Percentiles rank a stretch among this genome's conserved stretches.
These are phyloP conservation scores for Orius insidiosus DNA, from an alignment of 1,140 invertebrate genomes.

Conservation along the genomic window DNA sequence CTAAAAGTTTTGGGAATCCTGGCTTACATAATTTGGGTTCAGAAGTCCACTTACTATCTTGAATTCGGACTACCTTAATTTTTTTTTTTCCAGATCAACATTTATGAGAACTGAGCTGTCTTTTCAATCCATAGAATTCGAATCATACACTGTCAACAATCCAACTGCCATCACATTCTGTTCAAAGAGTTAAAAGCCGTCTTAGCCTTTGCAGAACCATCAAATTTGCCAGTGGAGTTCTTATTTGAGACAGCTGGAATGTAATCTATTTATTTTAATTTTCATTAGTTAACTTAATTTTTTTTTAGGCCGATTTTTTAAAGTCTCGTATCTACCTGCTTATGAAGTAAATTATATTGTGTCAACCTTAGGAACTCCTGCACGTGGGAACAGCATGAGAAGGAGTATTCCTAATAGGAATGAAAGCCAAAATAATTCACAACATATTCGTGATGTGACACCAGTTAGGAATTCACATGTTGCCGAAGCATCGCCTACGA, in stretches of 20 bases:
- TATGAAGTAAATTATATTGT: constrained; percentile 19
- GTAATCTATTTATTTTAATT: constrained; percentile 29
- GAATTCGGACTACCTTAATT: too few relatives aligned
- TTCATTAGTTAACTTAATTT: constrained; percentile 3
- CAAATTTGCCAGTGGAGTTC: constrained; percentile 45
- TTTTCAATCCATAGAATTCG: constrained; percentile 57
- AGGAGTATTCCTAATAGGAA: too few relatives aligned
- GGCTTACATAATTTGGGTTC: too few relatives aligned
- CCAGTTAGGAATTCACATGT: too few relatives aligned
- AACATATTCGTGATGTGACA: too few relatives aligned
- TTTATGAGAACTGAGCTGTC: constrained; percentile 33
- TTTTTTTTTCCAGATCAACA: constrained; percentile 25
- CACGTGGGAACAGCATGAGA: too few relatives aligned
- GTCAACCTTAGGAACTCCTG: constrained; percentile 9
- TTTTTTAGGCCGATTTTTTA: constrained; percentile 17
- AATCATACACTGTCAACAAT: constrained; percentile 42
- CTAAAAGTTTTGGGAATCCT: too few relatives aligned
- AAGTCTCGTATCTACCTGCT: constrained; percentile 14
- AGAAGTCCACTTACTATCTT: too few relatives aligned
- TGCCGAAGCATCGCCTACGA: too few relatives aligned
- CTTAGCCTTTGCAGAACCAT: constrained; percentile 54
- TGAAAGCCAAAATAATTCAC: too few relatives aligned
- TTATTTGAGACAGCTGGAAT: constrained; percentile 59
- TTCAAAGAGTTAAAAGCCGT: constrained; percentile 66
- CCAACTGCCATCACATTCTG: constrained; percentile 64